These are phyloP conservation scores for Sebastes flavidus DNA, from an alignment of 2,797 vertebrate genomes.

Conservation along the genomic window DNA sequence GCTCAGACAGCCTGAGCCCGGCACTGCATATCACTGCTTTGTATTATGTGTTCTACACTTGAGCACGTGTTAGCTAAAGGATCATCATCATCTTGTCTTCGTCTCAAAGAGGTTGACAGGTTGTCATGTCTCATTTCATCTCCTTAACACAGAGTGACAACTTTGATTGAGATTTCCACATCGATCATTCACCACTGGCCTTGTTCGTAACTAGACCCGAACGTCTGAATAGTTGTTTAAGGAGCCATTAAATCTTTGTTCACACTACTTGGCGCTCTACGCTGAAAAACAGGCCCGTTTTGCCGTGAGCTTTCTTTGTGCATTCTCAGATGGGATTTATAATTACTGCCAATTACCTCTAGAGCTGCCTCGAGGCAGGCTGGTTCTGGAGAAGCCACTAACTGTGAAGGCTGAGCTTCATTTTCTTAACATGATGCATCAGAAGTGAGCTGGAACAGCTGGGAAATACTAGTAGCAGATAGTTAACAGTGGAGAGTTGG, in stretches of 20 bases:
- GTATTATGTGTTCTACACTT: background rate
- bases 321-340: constrained; percentile 57
- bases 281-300: constrained; percentile 33
- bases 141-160: constrained; percentile 21
- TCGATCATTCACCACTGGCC: constrained; percentile 29
- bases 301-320: constrained; percentile 50
- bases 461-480: background rate
- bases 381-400: constrained; percentile 19
- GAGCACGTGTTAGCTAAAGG: background rate
- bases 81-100: constrained; percentile 20
- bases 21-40: background rate
- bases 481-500: background rate
- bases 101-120: constrained; percentile 23
- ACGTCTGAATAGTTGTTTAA: constrained; percentile 53
- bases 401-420: constrained; percentile 13
- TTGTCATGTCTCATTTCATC: constrained; percentile 50
- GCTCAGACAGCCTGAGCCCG: too few species aligned
- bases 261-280: constrained; percentile 26
- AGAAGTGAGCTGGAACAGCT: constrained; percentile 19
- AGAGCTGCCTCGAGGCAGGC: constrained; percentile 33
- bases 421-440: constrained; percentile 6
- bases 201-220: constrained; percentile 42
- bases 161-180: constrained; percentile 50
- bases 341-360: constrained; percentile 64
- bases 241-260: constrained; percentile 40